Base-by-base conservation (phyloP, 2,888 invertebrate species). In the Pardosa pseudoannulata region DNA sequence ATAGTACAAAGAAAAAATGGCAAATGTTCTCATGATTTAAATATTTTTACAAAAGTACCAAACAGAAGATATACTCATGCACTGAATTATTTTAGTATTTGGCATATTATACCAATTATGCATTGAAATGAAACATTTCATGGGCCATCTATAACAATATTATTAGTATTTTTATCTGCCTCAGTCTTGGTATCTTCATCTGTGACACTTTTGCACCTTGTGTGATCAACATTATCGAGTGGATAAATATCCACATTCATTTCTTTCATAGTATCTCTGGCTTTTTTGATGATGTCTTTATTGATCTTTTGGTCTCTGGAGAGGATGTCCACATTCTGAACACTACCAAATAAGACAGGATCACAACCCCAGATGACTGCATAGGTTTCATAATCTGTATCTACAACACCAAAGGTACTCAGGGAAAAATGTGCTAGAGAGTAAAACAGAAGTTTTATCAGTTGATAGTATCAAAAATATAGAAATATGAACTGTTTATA, bases 351-450 rank as follows among this genome's bases (percentile, higher is more conserved):
- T 0, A 86, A 65, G 3, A 86, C 79, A 0, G 86, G 86, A 29
- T 86, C 86, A 19, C 86, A 86, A 27, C 86, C 86, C 86, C 86
- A 86, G 0, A 86, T 23, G 6, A 86, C 41, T 16, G 86, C 86
- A 62, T 79, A 79, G 29, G 70, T 86, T 9, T 75, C 71, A 28
- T 86, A 86, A 39, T 86, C 86, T 7, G 86, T 86, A 29, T 86
- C 68, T n/a, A 86, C 73, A 0, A 86, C 46, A 7, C 86, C 86
- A n/a, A 79, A 86, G 7, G 86, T 86, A 9, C 70, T 86, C 46
- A 86, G 36, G 2, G 79, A 65, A 29, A 79, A 86, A n/a, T 79
- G 86, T 7, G 70, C 86, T 86, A 32, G 2, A 68, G 23, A 56
- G 5, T 6, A 23, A 56, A 56, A 6, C 6, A 29, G 29, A 29